Percentiles rank a stretch among this genome's conserved stretches.
These are phyloP conservation scores for Eulemur albifrons DNA, from an alignment of 2,797 vertebrate genomes.

Conservation along the genomic window DNA sequence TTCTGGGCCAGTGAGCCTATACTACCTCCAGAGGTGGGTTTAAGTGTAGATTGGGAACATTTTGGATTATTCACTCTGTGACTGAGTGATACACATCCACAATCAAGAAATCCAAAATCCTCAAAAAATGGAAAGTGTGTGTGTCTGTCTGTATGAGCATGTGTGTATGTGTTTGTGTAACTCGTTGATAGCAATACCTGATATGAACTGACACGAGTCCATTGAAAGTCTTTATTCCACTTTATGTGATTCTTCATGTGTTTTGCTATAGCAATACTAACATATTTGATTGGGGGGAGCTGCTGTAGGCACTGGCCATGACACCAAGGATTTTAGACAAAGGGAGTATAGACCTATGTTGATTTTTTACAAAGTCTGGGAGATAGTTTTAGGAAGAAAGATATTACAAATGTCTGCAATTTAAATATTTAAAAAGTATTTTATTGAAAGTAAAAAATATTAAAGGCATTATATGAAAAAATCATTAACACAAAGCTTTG, in stretches of 20 bases:
- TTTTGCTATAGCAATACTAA: background rate
- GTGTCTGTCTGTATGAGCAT: background rate
- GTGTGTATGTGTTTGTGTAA: background rate
- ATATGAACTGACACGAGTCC: background rate
- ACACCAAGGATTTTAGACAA: background rate
- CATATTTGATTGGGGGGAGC: background rate
- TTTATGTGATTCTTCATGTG: background rate
- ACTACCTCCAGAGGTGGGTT: background rate
- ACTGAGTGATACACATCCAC: background rate
- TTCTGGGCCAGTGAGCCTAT: background rate
- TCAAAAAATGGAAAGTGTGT: background rate
- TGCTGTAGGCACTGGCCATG: background rate
- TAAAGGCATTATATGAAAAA: background rate
- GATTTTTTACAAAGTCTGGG: background rate
- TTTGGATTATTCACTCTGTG: background rate
- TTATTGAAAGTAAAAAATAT: background rate
- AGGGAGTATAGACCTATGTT: background rate
- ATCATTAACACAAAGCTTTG: background rate
- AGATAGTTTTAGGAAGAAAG: conserved; percentile 10
- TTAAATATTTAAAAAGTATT: background rate
- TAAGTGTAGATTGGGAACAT: background rate
- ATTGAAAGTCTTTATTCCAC: background rate
- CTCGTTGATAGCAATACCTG: background rate
- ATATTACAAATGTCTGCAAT: background rate
- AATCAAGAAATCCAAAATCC: background rate